Percentiles rank a stretch among this genome's conserved stretches.
phyloP scores from a whole-genome alignment of 2,113 vertebrate species.

The Ptilorrhoa leucosticta region DNA sequence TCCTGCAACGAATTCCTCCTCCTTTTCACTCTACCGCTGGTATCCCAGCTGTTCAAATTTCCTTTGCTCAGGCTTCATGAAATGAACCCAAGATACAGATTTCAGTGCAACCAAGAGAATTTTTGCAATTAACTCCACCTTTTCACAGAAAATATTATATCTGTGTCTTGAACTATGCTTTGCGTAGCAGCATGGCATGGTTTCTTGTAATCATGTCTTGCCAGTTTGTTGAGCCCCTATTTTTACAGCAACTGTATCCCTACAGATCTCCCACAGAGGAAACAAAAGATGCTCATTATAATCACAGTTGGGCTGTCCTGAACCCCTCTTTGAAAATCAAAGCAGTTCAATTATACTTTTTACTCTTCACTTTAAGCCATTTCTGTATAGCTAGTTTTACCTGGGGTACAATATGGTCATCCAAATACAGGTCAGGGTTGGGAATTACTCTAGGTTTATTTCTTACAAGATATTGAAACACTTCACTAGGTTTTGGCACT shows the following conservation, averaged over 20 bases:
- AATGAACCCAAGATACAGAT: neutral
- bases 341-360: neutral
- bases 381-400: neutral
- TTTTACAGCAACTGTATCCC: neutral
- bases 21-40: neutral
- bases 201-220: neutral
- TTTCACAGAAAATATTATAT: neutral
- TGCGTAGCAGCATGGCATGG: neutral
- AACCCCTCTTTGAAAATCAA: neutral
- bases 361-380: neutral
- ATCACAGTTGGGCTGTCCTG: neutral
- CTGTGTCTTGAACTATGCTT: neutral
- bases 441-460: neutral
- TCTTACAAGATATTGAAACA: neutral
- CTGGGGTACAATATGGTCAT: neutral
- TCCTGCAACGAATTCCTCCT: neutral
- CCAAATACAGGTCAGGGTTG: neutral
- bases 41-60: slow-evolving; percentile 9
- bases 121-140: neutral
- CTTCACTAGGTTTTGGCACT: neutral
- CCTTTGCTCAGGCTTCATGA: neutral
- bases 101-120: neutral
- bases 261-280: neutral
- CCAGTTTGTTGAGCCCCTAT: neutral
- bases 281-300: slow-evolving; percentile 34